These are phyloP conservation scores for Sphyrna mokarran DNA, from an alignment of 2,113 vertebrate genomes.

Conservation along the genomic window DNA sequence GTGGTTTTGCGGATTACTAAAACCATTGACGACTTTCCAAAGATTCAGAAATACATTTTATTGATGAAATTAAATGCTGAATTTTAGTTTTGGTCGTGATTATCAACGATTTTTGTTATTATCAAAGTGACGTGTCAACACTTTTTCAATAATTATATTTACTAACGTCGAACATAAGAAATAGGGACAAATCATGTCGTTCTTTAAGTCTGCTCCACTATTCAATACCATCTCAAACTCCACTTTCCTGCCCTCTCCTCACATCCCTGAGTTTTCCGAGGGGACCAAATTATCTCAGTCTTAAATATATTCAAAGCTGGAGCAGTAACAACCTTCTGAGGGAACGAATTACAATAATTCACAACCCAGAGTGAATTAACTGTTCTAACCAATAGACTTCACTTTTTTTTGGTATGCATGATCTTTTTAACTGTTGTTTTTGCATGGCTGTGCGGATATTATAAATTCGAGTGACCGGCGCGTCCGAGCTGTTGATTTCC, in stretches of 20 bases:
- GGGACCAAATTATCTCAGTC: not conserved
- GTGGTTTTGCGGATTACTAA: not conserved
- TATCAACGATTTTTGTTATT: not conserved
- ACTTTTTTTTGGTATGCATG: not conserved
- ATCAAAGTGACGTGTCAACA: not conserved
- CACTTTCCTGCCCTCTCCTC: not conserved
- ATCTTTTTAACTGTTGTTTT: not conserved
- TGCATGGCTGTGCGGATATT: not conserved
- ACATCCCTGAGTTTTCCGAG: not conserved
- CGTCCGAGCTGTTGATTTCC: conserved; percentile 41
- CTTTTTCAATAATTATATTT: not conserved
- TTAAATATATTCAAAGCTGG: not conserved
- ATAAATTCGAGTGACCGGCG: not conserved
- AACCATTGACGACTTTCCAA: not conserved
- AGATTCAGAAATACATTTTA: not conserved
- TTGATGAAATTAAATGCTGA: not conserved
- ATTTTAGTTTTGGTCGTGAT: not conserved
- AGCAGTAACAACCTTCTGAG: not conserved
- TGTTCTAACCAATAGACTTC: not conserved
- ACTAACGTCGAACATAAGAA: not conserved
- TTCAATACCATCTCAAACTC: not conserved
- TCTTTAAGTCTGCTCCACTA: not conserved
- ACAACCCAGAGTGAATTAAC: not conserved
- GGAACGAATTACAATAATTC: not conserved
- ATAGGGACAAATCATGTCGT: not conserved